Percentiles rank a stretch among this genome's conserved stretches.
These are phyloP conservation scores for Cantharis flavilabris DNA, from an alignment of 2,888 invertebrate genomes.

Conservation along the genomic window DNA sequence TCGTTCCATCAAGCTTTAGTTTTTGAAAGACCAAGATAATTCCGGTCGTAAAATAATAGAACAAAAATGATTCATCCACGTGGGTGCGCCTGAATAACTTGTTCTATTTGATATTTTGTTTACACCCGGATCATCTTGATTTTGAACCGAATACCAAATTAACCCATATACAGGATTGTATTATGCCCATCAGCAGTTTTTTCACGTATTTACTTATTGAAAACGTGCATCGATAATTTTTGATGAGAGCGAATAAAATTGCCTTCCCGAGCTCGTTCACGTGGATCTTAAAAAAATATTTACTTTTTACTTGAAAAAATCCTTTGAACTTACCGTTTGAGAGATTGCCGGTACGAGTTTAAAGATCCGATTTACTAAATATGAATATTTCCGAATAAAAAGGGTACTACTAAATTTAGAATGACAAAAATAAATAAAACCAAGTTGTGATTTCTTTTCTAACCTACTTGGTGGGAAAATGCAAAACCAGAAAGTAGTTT, in stretches of 20 bases:
- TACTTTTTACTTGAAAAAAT: background rate
- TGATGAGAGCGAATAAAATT: background rate
- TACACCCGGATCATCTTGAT: background rate
- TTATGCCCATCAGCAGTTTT: background rate
- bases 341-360: background rate
- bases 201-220: background rate
- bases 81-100: constrained; percentile 16
- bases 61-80: constrained; percentile 15
- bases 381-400: background rate
- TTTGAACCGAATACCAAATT: background rate
- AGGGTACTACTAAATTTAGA: background rate
- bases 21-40: constrained; percentile 5
- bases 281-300: background rate
- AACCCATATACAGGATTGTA: background rate
- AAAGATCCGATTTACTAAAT: background rate
- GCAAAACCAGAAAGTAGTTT: background rate
- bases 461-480: background rate
- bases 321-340: background rate
- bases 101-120: background rate
- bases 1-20: background rate
- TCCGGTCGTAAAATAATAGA: constrained; percentile 10
- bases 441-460: background rate
- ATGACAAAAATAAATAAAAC: background rate
- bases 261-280: background rate
- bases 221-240: background rate